These are phyloP conservation scores for Mastacembelus armatus DNA, from an alignment of 2,797 vertebrate genomes.

Conservation along the genomic window DNA sequence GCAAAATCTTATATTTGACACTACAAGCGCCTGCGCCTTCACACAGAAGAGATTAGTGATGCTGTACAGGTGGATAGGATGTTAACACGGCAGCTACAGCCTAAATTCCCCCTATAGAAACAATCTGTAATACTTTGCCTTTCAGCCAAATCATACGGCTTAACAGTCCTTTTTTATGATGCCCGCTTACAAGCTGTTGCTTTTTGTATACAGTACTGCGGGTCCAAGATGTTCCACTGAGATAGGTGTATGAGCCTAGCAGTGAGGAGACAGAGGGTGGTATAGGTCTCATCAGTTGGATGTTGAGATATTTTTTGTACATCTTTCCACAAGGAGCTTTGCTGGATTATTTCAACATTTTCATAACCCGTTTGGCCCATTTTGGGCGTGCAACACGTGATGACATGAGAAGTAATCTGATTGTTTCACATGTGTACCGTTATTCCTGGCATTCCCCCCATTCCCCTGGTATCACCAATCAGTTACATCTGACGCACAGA, in stretches of 20 bases:
- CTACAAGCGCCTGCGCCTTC: constrained; percentile 11
- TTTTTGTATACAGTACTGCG: constrained; percentile 13
- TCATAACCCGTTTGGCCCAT: background rate
- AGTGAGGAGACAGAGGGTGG: background rate
- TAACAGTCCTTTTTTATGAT: background rate
- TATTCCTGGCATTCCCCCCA: background rate
- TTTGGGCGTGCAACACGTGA: background rate
- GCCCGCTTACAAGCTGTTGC: constrained; percentile 41
- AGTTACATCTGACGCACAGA: background rate
- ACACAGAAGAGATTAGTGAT: constrained; percentile 8
- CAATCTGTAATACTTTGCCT: background rate
- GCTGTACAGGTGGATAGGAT: constrained; percentile 27
- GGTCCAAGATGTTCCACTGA: constrained; percentile 21
- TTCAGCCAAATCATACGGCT: constrained; percentile 10
- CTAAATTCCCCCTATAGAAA: background rate
- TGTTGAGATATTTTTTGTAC: background rate
- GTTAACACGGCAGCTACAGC: constrained; percentile 26
- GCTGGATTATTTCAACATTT: background rate
- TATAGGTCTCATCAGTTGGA: constrained; percentile 9
- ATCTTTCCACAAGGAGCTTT: background rate
- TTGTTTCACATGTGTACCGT: background rate
- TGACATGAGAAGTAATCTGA: background rate
- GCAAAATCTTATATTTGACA: background rate
- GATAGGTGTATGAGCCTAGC: no score
- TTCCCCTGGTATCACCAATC: background rate